Base-by-base conservation (phyloP, 2,113 vertebrate species). In the Quiscalus mexicanus region DNA sequence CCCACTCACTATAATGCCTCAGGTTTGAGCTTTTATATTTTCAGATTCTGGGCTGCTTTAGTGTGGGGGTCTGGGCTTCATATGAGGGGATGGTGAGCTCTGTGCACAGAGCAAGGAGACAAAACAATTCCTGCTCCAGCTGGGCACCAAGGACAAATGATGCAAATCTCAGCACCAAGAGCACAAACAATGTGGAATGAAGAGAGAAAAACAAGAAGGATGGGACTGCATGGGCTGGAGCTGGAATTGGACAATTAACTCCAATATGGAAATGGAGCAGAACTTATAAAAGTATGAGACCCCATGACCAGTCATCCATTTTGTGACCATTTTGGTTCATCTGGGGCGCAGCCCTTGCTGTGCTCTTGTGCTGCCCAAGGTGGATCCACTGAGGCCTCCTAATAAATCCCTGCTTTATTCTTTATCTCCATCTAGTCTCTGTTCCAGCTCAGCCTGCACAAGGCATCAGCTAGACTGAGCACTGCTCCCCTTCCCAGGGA, bases 141-240 rank as follows among this genome's bases (percentile, higher is more conserved):
- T 59, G 56, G 56, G 56, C 0, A 35, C 56, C n/a, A 35, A 16
- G n/a, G 56, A 24, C 22, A 59, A 17, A 17, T 35, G 14, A 59
- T 59, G n/a, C 56, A 59, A 16, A 59, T 35, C n/a, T 35, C 56
- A 35, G 55, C 3, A n/a, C 10, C n/a, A 59, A 24, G 22, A 59
- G 56, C 15, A 59, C 6, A 59, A 59, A 59, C n/a, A 11, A 1
- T 0, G 2, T 59, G 56, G 15, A 0, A 3, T 35, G n/a, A 4
- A 59, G n/a, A 59, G 22, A 59, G n/a, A 59, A 59, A 59, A 59
- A 35, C n/a, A 24, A 24, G n/a, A 2, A 35, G n/a, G 22, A 35
- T 35, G n/a, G 22, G 22, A 35, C 15, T 58, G 4, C 14, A 24
- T 58, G 14, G 9, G 14, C 33, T 59, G 1, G 1, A 35, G n/a